Conservation (phyloP, 2,113 vertebrate genomes). For the Dinomys branickii region DNA sequence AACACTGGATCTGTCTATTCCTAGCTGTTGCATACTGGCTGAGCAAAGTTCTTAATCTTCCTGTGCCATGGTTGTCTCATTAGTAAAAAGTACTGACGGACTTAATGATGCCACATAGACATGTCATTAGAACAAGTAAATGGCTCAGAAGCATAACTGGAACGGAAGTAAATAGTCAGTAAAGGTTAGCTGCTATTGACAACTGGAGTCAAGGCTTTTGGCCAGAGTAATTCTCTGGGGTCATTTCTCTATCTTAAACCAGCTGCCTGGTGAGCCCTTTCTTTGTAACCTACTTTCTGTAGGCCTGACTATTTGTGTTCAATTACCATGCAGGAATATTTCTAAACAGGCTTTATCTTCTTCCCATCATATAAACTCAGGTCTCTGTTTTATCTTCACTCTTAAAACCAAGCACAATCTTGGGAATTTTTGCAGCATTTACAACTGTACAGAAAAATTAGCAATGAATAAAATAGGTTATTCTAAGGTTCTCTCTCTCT, state of each 20-base stretch:
- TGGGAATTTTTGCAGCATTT: neutral
- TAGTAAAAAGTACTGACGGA: neutral
- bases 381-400: neutral
- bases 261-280: neutral
- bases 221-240: neutral
- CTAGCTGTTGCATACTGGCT: neutral
- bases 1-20: neutral
- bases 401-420: neutral
- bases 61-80: neutral
- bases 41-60: neutral
- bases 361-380: neutral
- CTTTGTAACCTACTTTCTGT: neutral
- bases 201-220: neutral
- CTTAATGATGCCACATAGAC: neutral
- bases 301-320: neutral
- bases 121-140: neutral
- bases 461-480: neutral
- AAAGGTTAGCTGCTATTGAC: neutral
- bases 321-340: neutral
- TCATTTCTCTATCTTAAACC: constrained; percentile 5
- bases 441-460: neutral
- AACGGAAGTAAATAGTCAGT: neutral
- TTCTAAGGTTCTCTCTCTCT: neutral
- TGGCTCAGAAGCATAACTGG: neutral
- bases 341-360: neutral